Evolutionary conservation across 2,113 vertebrate species (phyloP).

Genomic region (Eubucco bourcierii): DNA sequence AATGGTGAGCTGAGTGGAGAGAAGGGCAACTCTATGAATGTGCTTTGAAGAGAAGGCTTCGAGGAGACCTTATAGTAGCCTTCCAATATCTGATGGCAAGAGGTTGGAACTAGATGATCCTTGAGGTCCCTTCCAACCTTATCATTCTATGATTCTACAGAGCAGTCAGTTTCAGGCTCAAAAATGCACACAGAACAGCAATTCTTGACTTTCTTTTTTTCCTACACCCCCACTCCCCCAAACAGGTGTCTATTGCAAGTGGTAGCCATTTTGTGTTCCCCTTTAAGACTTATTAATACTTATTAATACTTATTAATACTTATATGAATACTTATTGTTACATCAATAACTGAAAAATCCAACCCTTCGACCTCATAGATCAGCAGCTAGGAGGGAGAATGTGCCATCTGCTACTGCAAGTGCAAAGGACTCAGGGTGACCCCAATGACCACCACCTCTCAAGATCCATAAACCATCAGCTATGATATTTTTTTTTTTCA

Average conservation of each 20-base stretch:
- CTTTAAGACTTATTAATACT: not conserved
- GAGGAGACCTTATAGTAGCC: too few relatives aligned
- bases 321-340: not conserved
- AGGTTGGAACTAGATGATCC: too few relatives aligned
- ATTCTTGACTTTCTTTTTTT: not conserved
- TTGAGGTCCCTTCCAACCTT: too few relatives aligned
- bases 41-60: not conserved
- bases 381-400: not conserved
- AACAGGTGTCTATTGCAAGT: not conserved
- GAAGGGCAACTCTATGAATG: fast-evolving
- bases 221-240: too few relatives aligned
- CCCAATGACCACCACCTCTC: fast-evolving
- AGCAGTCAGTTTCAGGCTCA: not conserved
- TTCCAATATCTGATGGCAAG: too few relatives aligned
- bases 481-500: not conserved
- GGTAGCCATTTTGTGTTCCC: not conserved
- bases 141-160: not conserved
- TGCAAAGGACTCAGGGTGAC: not conserved
- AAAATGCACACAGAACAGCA: conserved; percentile 14
- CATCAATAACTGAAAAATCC: not conserved
- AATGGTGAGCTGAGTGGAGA: not conserved
- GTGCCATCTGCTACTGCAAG: not conserved
- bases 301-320: too few relatives aligned
- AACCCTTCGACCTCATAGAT: not conserved
- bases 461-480: not conserved